Conservation (phyloP, 1,140 invertebrate genomes). For the Papilio machaon region DNA sequence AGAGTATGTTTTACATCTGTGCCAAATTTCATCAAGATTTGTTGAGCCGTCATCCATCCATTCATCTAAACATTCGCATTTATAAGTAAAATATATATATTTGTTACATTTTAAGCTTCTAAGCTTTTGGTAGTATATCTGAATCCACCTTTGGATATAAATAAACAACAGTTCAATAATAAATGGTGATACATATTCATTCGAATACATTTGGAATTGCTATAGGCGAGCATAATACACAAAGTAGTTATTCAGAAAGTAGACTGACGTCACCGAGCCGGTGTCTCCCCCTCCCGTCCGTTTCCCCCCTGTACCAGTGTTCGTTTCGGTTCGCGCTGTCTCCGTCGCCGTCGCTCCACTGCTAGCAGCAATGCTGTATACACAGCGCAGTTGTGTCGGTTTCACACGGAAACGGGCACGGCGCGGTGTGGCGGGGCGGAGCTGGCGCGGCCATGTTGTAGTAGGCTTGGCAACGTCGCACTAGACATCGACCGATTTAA, state of each 20-base stretch:
- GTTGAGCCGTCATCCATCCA: too few relatives aligned
- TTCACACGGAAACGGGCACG: constrained; percentile 79
- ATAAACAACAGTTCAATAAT: constrained; percentile 23
- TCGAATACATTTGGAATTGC: constrained; percentile 48
- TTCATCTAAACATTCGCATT: too few relatives aligned
- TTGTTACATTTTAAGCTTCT: too few relatives aligned
- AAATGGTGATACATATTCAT: constrained; percentile 15
- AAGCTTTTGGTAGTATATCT: too few relatives aligned
- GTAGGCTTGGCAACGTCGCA: constrained; percentile 80
- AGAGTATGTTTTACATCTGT: too few relatives aligned
- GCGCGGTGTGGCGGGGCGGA: constrained; percentile 72
- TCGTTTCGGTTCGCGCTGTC: constrained; percentile 65
- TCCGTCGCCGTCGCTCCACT: constrained; percentile 67
- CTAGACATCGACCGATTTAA: constrained; percentile 81
- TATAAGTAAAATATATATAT: too few relatives aligned
- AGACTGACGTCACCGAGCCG: constrained; percentile 74
- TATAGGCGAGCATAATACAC: constrained; percentile 20
- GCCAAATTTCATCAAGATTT: too few relatives aligned
- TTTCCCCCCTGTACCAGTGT: constrained; percentile 58
- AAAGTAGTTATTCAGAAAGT: constrained; percentile 72
- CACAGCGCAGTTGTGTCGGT: constrained; percentile 73
- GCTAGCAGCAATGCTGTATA: constrained; percentile 64
- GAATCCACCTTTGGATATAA: neutral
- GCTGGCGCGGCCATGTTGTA: constrained; percentile 78
- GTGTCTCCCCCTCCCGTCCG: constrained; percentile 63